phyloP scores from a whole-genome alignment of 2,888 invertebrate genomes.

The Lamproptera curius region DNA sequence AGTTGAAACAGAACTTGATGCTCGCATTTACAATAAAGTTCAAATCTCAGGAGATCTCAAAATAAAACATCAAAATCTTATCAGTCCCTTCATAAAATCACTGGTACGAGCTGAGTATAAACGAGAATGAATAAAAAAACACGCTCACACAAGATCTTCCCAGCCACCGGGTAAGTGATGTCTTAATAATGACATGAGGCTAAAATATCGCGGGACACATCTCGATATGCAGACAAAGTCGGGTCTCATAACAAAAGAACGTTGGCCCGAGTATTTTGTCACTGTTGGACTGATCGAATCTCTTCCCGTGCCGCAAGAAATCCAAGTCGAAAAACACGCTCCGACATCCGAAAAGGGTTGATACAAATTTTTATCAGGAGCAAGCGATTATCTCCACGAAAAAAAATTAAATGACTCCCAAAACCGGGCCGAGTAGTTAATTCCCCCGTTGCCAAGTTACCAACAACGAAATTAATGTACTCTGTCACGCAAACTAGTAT shows the following conservation, averaged over 20 bases:
- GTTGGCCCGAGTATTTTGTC: slow-evolving; percentile 70
- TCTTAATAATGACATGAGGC: slow-evolving; percentile 74
- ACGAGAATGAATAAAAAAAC: slow-evolving; percentile 38
- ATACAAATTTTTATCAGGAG: slow-evolving; percentile 58
- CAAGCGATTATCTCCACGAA: slow-evolving; percentile 52
- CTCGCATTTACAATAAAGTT: too few species aligned
- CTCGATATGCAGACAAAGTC: slow-evolving; percentile 53
- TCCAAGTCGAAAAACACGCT: slow-evolving; percentile 47
- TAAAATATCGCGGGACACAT: slow-evolving; percentile 71
- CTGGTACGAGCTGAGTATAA: slow-evolving; percentile 43
- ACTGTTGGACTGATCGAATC: slow-evolving; percentile 74
- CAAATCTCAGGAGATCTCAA: too few species aligned
- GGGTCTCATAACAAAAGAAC: slow-evolving; percentile 64
- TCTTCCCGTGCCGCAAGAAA: slow-evolving; percentile 42
- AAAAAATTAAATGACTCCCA: slow-evolving; percentile 47
- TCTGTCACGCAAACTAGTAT: slow-evolving; percentile 52
- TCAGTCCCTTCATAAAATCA: too few species aligned
- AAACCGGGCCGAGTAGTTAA: slow-evolving; percentile 43
- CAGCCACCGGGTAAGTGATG: slow-evolving; percentile 75
- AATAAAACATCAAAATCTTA: too few species aligned
- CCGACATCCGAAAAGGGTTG: slow-evolving; percentile 54
- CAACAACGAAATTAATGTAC: slow-evolving; percentile 49
- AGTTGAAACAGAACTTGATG: too few species aligned
- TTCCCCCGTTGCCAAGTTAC: slow-evolving; percentile 46
- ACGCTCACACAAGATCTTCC: slow-evolving; percentile 53